Base-by-base conservation (phyloP, 1,140 invertebrate genomes). In the Drosophila santomea region DNA sequence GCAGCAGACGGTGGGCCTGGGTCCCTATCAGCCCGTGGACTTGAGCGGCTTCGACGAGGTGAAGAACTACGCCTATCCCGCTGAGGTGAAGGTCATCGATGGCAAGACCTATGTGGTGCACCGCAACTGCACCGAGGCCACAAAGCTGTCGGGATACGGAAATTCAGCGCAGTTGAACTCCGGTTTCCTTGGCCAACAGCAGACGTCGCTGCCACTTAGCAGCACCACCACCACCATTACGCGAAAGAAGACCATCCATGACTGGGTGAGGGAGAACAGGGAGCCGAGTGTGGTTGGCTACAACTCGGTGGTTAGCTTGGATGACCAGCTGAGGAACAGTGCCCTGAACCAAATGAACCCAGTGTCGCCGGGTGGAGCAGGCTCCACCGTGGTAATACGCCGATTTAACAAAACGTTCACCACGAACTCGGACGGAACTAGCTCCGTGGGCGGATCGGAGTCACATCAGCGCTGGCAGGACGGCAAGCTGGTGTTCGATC, bases 91-190 rank as follows among this genome's bases (percentile, higher is more conserved):
- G 52, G 81, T 91, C 7, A 74, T 92, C 38, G 75, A 86, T 47
- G 91, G 91, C 25, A 89, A 92, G 41, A 90, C 89, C 6, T 91
- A 83, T 54, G 71, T 91, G 8, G 91, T 91, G 43, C 90, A 92
- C 55, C 80, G 90, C 8, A 92, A 92, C 48, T 89, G 80, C 35
- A 92, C 91, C 0, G 91, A 92, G 50, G 91, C 91, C 20, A 78
- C 72, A 3, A 88, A 68, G 11, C 5, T 91, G n/a, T 68, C 80
- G 0, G 75, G 52, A 8, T 80, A 54, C 12, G 57, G 57, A 0
- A 71, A 47, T 23, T 67, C 52, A 2, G 43, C 43, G 10, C 77
- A 76, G 12, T 7, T 68, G 0, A 75, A 55, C 11, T 61, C 57
- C 2, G 47, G 39, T 11, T 67, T 58, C 17, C 69, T 50, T n/a